A percentile compares a stretch with the other conserved stretches of the same genome.
Evolutionary conservation across 53 echinoderm and acorn worm species (phyloP).

Genomic region (Actinopyga echinites): DNA sequence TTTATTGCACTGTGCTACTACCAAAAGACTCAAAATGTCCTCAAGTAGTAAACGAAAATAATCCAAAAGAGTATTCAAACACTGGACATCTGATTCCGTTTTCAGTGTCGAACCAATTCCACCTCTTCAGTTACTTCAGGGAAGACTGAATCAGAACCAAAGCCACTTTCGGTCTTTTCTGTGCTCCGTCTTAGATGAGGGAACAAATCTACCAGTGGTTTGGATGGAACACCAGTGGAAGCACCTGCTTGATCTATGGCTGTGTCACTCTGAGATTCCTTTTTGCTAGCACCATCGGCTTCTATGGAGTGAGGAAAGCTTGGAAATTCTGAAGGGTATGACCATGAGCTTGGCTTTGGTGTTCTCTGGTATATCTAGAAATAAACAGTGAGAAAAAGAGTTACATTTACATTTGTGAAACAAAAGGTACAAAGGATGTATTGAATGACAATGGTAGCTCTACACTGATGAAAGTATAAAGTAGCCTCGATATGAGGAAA

Average conservation of each 20-base stretch:
- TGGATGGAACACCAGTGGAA: neutral
- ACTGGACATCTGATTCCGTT: neutral
- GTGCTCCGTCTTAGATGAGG: neutral
- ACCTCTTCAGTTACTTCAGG: neutral
- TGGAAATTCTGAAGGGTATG: neutral
- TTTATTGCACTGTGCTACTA: too few relatives aligned
- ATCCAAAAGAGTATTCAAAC: too few relatives aligned
- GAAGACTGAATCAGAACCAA: neutral
- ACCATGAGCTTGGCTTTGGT: constrained; percentile 24
- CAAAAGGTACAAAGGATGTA: neutral
- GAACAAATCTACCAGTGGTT: neutral
- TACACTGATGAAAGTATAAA: too few relatives aligned
- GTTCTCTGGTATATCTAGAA: neutral
- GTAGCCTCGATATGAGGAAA: too few relatives aligned
- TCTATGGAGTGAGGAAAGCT: neutral
- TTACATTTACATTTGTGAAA: neutral
- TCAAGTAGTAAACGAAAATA: too few relatives aligned
- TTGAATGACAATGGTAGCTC: too few relatives aligned
- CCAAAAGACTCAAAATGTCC: too few relatives aligned
- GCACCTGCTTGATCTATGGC: neutral
- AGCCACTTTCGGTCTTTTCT: neutral
- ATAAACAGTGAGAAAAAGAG: neutral
- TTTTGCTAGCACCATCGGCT: neutral
- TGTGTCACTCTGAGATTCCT: constrained; percentile 11
- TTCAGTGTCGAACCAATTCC: neutral